These are phyloP conservation scores for Chauna torquata DNA, from an alignment of 2,113 vertebrate species.

Conservation along the genomic window DNA sequence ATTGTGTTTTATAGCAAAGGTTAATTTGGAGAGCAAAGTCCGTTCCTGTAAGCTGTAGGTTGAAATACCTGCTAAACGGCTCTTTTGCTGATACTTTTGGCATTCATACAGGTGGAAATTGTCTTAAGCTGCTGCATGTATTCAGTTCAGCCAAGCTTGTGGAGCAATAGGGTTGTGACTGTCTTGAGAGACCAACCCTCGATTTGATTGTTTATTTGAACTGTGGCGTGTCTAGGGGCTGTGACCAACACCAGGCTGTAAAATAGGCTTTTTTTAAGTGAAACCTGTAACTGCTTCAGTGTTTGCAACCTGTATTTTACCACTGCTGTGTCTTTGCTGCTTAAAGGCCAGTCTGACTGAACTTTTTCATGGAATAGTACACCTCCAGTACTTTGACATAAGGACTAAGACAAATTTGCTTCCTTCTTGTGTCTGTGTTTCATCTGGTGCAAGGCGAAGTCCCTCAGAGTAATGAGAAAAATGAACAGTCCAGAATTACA, in stretches of 20 bases:
- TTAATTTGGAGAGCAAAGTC: neutral
- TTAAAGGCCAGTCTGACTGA: neutral
- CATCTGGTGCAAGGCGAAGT: neutral
- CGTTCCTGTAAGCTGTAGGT: neutral
- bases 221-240: neutral
- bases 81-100: neutral
- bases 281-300: neutral
- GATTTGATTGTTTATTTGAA: neutral
- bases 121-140: neutral
- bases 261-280: neutral
- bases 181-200: neutral
- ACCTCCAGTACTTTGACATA: neutral
- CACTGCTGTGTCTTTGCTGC: neutral
- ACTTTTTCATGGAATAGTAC: neutral
- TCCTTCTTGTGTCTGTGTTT: neutral
- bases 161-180: neutral
- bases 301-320: neutral
- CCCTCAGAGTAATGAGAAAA: neutral
- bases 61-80: neutral
- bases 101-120: neutral
- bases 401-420: neutral
- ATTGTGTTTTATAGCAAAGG: neutral
- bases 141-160: neutral
- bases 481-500: neutral
- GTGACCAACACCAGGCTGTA: neutral